Evolutionary conservation across 2,113 vertebrate genomes (phyloP).

Genomic region (Gasterosteus nipponicus): DNA sequence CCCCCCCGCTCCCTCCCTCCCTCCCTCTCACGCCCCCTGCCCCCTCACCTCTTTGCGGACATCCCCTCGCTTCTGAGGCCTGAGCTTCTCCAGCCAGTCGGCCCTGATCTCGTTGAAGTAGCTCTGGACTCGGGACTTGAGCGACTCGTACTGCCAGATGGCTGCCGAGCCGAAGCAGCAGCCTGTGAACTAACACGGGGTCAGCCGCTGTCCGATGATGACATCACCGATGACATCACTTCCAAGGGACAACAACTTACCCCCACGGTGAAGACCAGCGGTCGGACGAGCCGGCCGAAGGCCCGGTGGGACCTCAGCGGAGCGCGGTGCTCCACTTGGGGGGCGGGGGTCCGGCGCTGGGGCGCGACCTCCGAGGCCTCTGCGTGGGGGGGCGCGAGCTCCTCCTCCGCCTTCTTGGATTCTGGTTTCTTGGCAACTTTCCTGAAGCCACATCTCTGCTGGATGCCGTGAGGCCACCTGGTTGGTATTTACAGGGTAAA

Average conservation of each 20-base stretch:
- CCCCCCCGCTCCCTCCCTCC: no score
- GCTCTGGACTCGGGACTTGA: conserved; percentile 90
- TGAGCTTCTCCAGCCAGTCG: conserved; percentile 91
- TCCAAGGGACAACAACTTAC: conserved; percentile 72
- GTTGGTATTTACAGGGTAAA: no score
- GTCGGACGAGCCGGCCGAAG: conserved; percentile 82
- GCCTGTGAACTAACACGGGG: conserved; percentile 90
- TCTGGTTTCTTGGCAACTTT: conserved; percentile 83
- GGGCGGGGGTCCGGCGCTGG: conserved; percentile 55
- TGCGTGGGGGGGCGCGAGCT: conserved; percentile 29
- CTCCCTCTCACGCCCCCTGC: no score
- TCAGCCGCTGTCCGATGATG: conserved; percentile 17
- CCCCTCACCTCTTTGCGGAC: conserved; percentile 88
- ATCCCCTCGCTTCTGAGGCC: conserved; percentile 88
- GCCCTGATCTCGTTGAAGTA: conserved; percentile 87
- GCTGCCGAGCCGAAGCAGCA: conserved; percentile 90
- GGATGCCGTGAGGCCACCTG: conserved; percentile 79
- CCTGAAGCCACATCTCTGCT: conserved; percentile 84
- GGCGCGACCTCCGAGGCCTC: background rate
- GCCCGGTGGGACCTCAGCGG: conserved; percentile 64
- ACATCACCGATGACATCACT: background rate
- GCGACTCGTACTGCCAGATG: conserved; percentile 95
- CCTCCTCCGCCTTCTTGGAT: conserved; percentile 72
- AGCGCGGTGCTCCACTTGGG: conserved; percentile 57
- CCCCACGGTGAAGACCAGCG: conserved; percentile 90